Evolutionary conservation across 2,797 vertebrate species (phyloP).

Genomic region (Catamblyrhynchus diadema): DNA sequence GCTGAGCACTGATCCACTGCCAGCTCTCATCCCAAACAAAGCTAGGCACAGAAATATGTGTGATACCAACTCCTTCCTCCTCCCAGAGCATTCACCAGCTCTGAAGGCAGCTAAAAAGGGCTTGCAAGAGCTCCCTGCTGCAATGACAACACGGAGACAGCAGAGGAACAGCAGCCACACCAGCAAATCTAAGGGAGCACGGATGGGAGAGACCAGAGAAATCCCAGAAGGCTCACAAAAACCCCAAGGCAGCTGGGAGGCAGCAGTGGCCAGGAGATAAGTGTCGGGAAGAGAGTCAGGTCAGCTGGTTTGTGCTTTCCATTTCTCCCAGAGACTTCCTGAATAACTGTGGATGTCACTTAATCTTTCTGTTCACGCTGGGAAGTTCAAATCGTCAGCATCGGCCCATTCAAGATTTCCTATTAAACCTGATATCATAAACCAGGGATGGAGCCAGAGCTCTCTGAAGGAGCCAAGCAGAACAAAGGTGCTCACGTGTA

Average conservation of each 20-base stretch:
- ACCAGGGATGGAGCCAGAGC: not conserved
- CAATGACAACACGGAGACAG: not conserved
- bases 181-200: not conserved
- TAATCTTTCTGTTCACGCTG: not conserved
- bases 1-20: not conserved
- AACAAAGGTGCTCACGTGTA: not conserved
- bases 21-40: not conserved
- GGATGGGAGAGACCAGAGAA: not conserved
- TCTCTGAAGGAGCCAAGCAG: not conserved
- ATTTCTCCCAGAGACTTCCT: not conserved
- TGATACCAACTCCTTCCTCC: not conserved
- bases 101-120: not conserved
- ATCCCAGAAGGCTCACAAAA: not conserved
- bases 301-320: constrained; percentile 13
- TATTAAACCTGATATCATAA: constrained; percentile 17
- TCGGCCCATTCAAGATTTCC: not conserved
- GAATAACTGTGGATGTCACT: constrained; percentile 7
- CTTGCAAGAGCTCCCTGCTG: not conserved
- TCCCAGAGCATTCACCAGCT: not conserved
- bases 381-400: not conserved
- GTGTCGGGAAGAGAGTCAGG: not conserved
- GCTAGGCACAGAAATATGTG: not conserved
- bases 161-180: not conserved
- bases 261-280: constrained; percentile 4
- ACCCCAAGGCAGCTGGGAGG: not conserved